Base-by-base conservation (phyloP, 2,888 invertebrate genomes). In the Drosophila mimica region DNA sequence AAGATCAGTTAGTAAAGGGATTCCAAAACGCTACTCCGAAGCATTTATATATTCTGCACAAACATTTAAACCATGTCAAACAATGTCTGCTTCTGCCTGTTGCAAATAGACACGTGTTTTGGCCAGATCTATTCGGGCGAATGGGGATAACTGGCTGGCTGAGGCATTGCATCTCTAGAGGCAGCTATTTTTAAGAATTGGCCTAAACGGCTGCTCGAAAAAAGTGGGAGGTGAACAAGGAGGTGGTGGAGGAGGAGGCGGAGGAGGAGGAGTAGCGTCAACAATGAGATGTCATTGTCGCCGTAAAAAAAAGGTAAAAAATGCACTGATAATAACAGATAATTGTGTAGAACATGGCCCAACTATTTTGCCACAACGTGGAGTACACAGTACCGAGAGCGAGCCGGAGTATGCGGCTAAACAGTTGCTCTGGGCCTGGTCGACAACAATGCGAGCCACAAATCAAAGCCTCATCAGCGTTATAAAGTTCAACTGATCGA, bases 261-360 rank as follows among this genome's bases (percentile, higher is more conserved):
- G n/a, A 31, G 63, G 17, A 30, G 43, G 43, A 3, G 31, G 34
- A 25, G 51, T 46, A 25, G 43, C 38, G 33, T 25, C 34, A 64
- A 78, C 86, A 85, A 78, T 83, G 88, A 84, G 83, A 79, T 87
- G 84, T 87, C 86, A 87, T 86, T 83, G 78, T 82, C 70, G 80
- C 72, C 53, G 64, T 38, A 20, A 74, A 72, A 65, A 52, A 52
- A 33, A 36, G 20, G 57, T 25, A 69, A 30, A n/a, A 33, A 51
- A 74, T 76, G 76, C 73, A 70, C 86, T 86, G 89, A 89, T 90
- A 91, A 89, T 84, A 89, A 89, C 91, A 89, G 91, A 92, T 91
- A 92, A 92, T 92, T 92, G 92, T 92, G 92, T 92, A 91, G 92
- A 92, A 92, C 92, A 92, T 91, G 84, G 89, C 78, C 80, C 88